Percentiles rank a stretch among this genome's conserved stretches.
Evolutionary conservation across 2,888 invertebrate genomes (phyloP).

Genomic region (Eupithecia subumbrata): DNA sequence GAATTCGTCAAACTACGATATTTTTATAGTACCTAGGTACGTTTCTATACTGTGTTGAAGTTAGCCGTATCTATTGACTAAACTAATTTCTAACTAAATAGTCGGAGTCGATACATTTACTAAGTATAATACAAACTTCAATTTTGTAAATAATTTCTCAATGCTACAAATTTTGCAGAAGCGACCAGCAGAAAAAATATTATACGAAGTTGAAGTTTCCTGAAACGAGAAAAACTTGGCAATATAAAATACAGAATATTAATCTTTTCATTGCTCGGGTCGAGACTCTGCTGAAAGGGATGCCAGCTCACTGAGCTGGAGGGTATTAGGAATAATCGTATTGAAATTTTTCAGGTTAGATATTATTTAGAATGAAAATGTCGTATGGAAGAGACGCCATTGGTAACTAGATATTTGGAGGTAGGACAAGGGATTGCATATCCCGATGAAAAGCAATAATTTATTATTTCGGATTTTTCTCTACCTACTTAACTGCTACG

Average conservation of each 20-base stretch:
- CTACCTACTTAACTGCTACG: background rate
- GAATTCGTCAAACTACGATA: too few relatives aligned
- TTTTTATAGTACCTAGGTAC: too few relatives aligned
- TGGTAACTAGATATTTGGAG: background rate
- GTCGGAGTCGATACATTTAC: background rate
- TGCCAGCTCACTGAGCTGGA: constrained; percentile 28
- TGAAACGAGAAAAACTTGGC: constrained; percentile 6
- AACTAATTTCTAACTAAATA: background rate
- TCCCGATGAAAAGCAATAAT: background rate
- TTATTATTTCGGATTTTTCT: background rate
- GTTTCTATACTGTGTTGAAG: too few relatives aligned
- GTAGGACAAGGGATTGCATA: background rate
- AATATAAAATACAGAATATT: constrained; percentile 32
- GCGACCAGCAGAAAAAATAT: background rate
- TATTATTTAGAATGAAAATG: background rate
- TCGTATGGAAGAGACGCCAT: background rate
- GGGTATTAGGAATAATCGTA: constrained; percentile 32
- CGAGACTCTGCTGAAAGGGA: constrained; percentile 25
- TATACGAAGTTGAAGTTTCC: constrained; percentile 7
- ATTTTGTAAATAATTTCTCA: background rate
- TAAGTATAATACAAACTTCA: background rate
- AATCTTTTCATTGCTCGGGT: constrained; percentile 34
- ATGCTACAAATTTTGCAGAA: constrained; percentile 5
- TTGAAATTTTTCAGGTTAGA: constrained; percentile 22
- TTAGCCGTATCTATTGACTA: background rate